Evolutionary conservation across 2,888 invertebrate species (phyloP).

Genomic region (Drosophila falleni): DNA sequence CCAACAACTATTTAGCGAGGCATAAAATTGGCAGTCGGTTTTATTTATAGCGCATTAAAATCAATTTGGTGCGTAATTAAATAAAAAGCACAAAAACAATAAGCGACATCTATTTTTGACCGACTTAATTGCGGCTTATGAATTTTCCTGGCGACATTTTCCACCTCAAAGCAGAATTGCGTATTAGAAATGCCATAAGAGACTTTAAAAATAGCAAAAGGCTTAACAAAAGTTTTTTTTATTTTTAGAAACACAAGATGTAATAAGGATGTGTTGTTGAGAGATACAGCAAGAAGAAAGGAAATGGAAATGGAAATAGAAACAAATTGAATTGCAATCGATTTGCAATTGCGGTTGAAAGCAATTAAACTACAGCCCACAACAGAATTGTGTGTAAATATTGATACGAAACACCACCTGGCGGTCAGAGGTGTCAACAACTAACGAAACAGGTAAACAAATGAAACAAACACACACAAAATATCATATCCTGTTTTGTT

Average conservation of each 20-base stretch:
- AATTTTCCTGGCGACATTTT: conserved; percentile 33
- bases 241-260: conserved; percentile 30
- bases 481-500: conserved; percentile 53
- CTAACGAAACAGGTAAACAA: conserved; percentile 53
- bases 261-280: conserved; percentile 10
- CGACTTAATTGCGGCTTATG: conserved; percentile 49
- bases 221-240: conserved; percentile 11
- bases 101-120: conserved; percentile 59
- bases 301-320: conserved; percentile 17
- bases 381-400: conserved; percentile 1
- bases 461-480: conserved; percentile 16
- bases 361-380: conserved; percentile 56
- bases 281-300: not conserved
- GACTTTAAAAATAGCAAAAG: conserved; percentile 32
- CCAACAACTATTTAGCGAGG: conserved; percentile 25
- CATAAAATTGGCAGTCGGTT: conserved; percentile 67
- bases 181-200: conserved; percentile 15
- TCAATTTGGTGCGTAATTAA: conserved; percentile 76
- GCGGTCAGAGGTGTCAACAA: conserved; percentile 39
- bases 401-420: conserved; percentile 48
- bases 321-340: conserved; percentile 35
- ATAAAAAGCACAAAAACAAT: conserved; percentile 38
- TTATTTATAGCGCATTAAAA: conserved; percentile 78
- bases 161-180: not conserved
- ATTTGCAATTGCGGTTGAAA: conserved; percentile 43